Conservation (phyloP, 2,797 vertebrate genomes). For the Melanotaenia maccullochi region DNA sequence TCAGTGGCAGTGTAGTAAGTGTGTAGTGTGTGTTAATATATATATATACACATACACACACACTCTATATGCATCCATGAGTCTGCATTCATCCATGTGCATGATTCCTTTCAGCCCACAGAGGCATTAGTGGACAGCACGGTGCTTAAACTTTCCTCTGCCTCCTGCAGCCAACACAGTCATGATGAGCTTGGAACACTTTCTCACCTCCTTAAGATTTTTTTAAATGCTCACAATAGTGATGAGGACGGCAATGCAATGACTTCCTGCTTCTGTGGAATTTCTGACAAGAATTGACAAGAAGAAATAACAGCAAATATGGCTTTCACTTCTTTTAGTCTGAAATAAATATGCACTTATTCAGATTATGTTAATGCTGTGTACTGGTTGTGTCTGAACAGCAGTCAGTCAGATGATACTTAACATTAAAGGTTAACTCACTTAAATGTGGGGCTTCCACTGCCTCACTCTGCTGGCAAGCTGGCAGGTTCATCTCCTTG, state of each 20-base stretch:
- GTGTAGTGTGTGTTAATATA: constrained; percentile 16
- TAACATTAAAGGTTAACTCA: background rate
- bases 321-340: too few relatives aligned
- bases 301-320: background rate
- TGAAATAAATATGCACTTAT: too few relatives aligned
- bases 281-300: background rate
- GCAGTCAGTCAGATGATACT: too few relatives aligned
- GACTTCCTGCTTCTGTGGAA: background rate
- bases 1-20: constrained; percentile 28
- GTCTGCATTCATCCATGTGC: constrained; percentile 8
- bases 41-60: constrained; percentile 4
- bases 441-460: background rate
- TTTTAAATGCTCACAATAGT: constrained; percentile 24
- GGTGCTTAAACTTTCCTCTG: constrained; percentile 6
- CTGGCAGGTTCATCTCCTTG: background rate
- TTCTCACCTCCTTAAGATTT: constrained; percentile 31
- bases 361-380: too few relatives aligned
- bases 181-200: constrained; percentile 45
- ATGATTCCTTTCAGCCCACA: constrained; percentile 7
- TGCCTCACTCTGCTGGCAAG: background rate
- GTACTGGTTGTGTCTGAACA: background rate
- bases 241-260: constrained; percentile 9
- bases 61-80: constrained; percentile 2
- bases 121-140: constrained; percentile 26
- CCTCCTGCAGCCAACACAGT: constrained; percentile 40